Conservation (phyloP, 2,797 vertebrate species). For the Pangasius mekongensis region DNA sequence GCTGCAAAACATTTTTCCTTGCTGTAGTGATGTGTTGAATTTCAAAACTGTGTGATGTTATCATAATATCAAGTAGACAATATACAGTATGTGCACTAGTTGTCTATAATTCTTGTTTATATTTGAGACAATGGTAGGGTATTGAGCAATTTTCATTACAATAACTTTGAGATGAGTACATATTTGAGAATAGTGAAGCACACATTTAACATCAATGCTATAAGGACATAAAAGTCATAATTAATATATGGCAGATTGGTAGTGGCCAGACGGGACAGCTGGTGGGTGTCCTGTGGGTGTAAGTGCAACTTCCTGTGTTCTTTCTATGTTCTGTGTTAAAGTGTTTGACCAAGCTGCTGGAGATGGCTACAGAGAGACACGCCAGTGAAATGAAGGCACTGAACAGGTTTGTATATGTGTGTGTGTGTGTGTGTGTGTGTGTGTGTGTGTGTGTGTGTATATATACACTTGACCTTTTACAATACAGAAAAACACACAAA, state of each 20-base stretch:
- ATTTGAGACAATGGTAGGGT: neutral
- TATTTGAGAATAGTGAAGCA: neutral
- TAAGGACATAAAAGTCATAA: conserved; percentile 10
- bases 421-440: conserved; percentile 26
- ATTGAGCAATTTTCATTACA: neutral
- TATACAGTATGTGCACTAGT: neutral
- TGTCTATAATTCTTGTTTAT: neutral
- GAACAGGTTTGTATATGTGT: conserved; percentile 77
- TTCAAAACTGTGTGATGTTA: neutral
- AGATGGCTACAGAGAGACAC: conserved; percentile 88
- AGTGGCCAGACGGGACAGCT: conserved; percentile 34
- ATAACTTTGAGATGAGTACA: neutral
- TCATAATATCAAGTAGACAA: neutral
- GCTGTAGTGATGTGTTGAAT: neutral
- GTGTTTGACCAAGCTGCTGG: conserved; percentile 87
- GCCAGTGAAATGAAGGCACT: conserved; percentile 81
- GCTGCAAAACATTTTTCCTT: neutral
- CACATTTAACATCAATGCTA: neutral
- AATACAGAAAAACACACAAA: conserved; percentile 40
- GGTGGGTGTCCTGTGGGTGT: conserved; percentile 40
- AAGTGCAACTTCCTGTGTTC: conserved; percentile 55
- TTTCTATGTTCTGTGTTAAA: conserved; percentile 67
- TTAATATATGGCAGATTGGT: conserved; percentile 7
- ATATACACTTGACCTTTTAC: conserved; percentile 39
- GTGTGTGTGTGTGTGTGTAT: conserved; percentile 32